These are phyloP conservation scores for Pyrgilauda ruficollis DNA, from an alignment of 2,113 vertebrate genomes.

Conservation along the genomic window DNA sequence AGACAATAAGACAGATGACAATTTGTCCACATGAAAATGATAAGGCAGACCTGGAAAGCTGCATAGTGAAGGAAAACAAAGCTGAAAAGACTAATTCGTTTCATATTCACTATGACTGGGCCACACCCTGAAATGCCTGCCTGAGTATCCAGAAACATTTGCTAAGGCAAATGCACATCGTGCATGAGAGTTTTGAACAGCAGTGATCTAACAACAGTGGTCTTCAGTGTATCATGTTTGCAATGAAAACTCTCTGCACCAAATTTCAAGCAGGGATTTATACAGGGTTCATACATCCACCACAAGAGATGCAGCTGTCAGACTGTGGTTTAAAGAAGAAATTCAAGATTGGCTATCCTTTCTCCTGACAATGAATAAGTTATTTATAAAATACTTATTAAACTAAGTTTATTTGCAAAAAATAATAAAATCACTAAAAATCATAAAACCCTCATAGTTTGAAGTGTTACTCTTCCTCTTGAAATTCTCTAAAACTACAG, in stretches of 20 bases:
- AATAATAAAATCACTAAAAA: not conserved
- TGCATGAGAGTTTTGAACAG: not conserved
- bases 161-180: not conserved
- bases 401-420: not conserved
- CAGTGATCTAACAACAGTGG: not conserved
- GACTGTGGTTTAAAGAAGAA: not conserved
- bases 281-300: rapidly evolving
- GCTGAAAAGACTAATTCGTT: not conserved
- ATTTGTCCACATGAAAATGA: not conserved
- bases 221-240: not conserved
- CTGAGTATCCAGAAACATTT: not conserved
- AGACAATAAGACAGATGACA: not conserved
- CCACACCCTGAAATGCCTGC: not conserved
- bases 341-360: not conserved
- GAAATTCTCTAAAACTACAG: not conserved
- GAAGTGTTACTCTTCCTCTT: not conserved
- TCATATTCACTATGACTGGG: not conserved
- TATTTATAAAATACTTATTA: not conserved
- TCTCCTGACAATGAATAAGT: not conserved
- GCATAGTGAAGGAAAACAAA: not conserved
- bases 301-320: not conserved
- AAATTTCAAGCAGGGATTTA: not conserved
- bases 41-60: not conserved
- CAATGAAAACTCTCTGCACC: not conserved
- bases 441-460: not conserved